phyloP scores from a whole-genome alignment of 1,140 invertebrate genomes.

The Pinna nobilis region DNA sequence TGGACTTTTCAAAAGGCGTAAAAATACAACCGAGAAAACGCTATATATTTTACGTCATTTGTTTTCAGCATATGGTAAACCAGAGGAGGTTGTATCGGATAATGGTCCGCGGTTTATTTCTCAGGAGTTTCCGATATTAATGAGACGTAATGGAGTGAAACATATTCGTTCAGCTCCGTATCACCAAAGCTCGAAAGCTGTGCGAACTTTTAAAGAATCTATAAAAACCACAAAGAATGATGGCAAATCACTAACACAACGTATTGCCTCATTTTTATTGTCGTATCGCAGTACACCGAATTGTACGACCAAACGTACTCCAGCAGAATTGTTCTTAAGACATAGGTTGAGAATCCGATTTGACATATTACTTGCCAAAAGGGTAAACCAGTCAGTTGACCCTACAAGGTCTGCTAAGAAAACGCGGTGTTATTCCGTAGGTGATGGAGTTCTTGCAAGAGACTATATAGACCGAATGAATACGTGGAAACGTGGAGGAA shows the following conservation, averaged over 20 bases:
- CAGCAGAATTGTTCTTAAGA: constrained; percentile 30
- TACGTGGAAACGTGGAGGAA: constrained; percentile 2
- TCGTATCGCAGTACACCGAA: constrained; percentile 24
- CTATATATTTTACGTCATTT: constrained; percentile 29
- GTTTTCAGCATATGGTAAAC: constrained; percentile 73
- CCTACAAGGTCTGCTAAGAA: not conserved
- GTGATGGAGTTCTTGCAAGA: not conserved
- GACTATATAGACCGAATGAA: not conserved
- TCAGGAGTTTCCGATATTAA: constrained; percentile 73
- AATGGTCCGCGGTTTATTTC: constrained; percentile 74
- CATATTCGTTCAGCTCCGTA: constrained; percentile 59
- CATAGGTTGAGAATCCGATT: constrained; percentile 15
- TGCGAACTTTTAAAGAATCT: constrained; percentile 42
- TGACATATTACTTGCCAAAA: constrained; percentile 24
- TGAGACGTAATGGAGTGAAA: constrained; percentile 69
- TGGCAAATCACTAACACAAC: constrained; percentile 3
- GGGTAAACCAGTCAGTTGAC: not conserved
- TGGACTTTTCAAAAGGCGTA: constrained; percentile 28
- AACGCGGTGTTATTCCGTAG: not conserved
- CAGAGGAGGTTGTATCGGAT: constrained; percentile 72
- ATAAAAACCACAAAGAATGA: not conserved
- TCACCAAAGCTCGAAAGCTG: constrained; percentile 68
- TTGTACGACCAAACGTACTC: constrained; percentile 26
- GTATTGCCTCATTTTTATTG: constrained; percentile 28
- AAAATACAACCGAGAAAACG: constrained; percentile 34